Conservation (phyloP, 1,140 invertebrate species). For the Globodera ellingtonae region DNA sequence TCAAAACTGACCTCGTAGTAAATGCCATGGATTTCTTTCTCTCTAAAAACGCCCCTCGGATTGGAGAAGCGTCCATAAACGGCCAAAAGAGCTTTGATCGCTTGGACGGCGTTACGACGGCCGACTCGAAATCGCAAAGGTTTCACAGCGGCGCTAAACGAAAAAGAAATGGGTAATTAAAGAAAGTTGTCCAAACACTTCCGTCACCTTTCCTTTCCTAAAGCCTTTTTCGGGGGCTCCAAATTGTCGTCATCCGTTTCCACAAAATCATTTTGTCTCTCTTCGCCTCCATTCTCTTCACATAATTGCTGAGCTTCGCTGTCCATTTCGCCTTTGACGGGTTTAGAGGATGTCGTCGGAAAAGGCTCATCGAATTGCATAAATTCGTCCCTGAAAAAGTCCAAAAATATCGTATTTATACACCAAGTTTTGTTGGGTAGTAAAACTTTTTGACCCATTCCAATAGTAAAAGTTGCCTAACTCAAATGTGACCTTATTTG, state of each 20-base stretch:
- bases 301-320: background rate
- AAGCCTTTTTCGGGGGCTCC: constrained; percentile 17
- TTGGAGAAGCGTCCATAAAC: constrained; percentile 34
- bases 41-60: constrained; percentile 18
- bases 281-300: constrained; percentile 4
- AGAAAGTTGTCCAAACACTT: background rate
- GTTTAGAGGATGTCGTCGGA: background rate
- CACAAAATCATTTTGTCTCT: background rate
- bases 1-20: constrained; percentile 32
- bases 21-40: constrained; percentile 29
- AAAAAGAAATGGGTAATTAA: background rate
- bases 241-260: background rate
- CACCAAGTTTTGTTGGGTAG: no score
- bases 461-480: background rate
- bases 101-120: background rate
- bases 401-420: no score
- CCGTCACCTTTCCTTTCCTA: background rate
- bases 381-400: constrained; percentile 20
- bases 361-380: constrained; percentile 9
- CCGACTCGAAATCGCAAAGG: constrained; percentile 8
- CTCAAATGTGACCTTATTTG: background rate
- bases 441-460: no score
- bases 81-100: constrained; percentile 29
- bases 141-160: background rate
- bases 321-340: background rate